Evolutionary conservation across 2,888 invertebrate species (phyloP), one percentile per base, ranked within the genome.

Genomic region (Dicroscelio sp.): DNA sequence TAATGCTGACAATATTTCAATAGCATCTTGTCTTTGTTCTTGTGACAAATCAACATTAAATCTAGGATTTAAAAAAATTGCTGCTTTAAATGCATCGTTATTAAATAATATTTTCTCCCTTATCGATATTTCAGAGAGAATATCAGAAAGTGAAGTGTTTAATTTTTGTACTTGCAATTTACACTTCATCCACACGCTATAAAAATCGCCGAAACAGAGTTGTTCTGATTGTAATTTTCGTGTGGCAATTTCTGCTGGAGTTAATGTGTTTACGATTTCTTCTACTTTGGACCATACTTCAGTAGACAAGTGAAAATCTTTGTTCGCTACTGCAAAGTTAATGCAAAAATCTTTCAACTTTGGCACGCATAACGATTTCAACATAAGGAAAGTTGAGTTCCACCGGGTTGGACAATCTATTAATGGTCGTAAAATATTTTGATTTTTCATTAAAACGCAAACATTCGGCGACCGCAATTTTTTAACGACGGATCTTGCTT

Each of bases 41-140:
- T 1, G 12, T 31, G 63, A n/a, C 0, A 75, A 25, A 6, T 75
- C 63, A 75, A 84, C 48, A 33, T 69, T 73, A 33, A 65, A 85
- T 52, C 85, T 14, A 14, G 76, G 85, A 48, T 85, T 55, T 12
- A 85, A 27, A 67, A 60, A 85, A 25, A 85, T 76, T 12, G 85
- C 85, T 52, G 75, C 38, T 65, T 23, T 60, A 25, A 85, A 75
- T 52, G 73, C 73, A 73, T 85, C 75, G 25, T 76, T 76, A 8
- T 30, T 14, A 52, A 85, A 63, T 14, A 71, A 43, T 5, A 12
- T 25, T 25, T 8, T 3, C 43, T 71, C 71, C 8, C 27, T 43
- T 12, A 14, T 1, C 1, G 33, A 23, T 43, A 71, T 71, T n/a
- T 71, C n/a, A 27, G 38, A 38, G 27, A n/a, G n/a, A n/a, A n/a